Percentiles rank a stretch among this genome's conserved stretches.
Conservation (phyloP, 1,140 invertebrate genomes). For the Brachionus plicatilis region DNA sequence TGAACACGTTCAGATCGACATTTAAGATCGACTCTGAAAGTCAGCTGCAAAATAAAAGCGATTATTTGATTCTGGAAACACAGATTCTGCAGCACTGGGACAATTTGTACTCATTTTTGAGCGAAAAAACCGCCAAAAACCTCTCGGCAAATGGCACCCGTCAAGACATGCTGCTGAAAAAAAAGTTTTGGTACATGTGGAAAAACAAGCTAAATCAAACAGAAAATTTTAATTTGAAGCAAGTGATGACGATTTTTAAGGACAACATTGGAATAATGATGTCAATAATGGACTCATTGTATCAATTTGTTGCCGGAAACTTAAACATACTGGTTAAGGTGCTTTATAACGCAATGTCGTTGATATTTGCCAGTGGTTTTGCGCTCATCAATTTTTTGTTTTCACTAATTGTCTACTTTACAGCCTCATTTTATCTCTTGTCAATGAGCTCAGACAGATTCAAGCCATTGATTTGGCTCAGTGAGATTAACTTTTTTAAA, state of each 20-base stretch:
- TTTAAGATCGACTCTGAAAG: slow-evolving; percentile 43
- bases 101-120: slow-evolving; percentile 66
- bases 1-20: slow-evolving; percentile 64
- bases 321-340: background rate
- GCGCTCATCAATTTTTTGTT: slow-evolving; percentile 35
- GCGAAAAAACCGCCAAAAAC: background rate
- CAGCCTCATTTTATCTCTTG: slow-evolving; percentile 17
- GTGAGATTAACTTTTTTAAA: slow-evolving; percentile 10
- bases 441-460: background rate
- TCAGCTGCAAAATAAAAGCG: slow-evolving; percentile 48
- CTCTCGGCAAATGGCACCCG: background rate
- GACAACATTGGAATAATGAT: slow-evolving; percentile 16
- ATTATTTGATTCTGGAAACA: slow-evolving; percentile 65
- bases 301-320: background rate
- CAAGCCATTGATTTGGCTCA: background rate
- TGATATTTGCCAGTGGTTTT: slow-evolving; percentile 1
- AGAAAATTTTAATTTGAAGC: background rate
- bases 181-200: slow-evolving; percentile 9
- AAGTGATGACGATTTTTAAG: background rate
- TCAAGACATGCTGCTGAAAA: background rate
- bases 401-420: slow-evolving; percentile 30
- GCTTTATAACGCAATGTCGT: background rate
- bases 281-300: slow-evolving; percentile 15
- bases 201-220: background rate
- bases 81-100: slow-evolving; percentile 81